Conservation (phyloP, 2,888 invertebrate genomes). For the Phania funesta region DNA sequence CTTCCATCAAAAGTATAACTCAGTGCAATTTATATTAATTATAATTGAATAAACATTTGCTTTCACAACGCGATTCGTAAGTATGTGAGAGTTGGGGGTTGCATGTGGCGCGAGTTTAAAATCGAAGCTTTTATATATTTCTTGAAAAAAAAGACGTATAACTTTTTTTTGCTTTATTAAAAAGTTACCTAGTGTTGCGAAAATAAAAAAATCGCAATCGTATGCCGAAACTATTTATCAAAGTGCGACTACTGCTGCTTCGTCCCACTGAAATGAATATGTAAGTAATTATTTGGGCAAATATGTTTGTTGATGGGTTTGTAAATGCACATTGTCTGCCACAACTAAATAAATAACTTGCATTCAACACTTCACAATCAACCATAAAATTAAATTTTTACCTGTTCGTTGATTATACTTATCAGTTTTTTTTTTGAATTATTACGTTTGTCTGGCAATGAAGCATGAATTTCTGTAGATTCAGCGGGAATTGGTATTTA, state of each 20-base stretch:
- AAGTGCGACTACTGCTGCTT: background rate
- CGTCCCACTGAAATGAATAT: constrained; percentile 21
- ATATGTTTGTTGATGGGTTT: background rate
- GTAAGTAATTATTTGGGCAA: constrained; percentile 29
- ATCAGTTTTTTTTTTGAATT: background rate
- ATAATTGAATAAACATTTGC: constrained; percentile 15
- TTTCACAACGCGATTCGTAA: constrained; percentile 28
- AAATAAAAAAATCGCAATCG: constrained; percentile 40
- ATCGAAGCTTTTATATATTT: background rate
- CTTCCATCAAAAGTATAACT: background rate
- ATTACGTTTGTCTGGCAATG: constrained; percentile 33
- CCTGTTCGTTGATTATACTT: background rate
- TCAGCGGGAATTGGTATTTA: too few species aligned
- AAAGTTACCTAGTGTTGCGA: constrained; percentile 24
- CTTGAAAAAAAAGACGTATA: background rate
- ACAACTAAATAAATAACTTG: background rate
- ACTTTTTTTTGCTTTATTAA: constrained; percentile 15
- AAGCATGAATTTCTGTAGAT: constrained; percentile 56
- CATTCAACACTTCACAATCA: constrained; percentile 9
- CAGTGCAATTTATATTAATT: too few species aligned
- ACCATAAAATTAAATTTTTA: background rate
- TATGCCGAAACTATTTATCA: constrained; percentile 25
- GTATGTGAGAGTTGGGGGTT: background rate
- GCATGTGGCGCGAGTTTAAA: constrained; percentile 31
- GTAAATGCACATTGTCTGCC: background rate